phyloP scores from a whole-genome alignment of 2,888 invertebrate genomes.

The Autographa gamma region DNA sequence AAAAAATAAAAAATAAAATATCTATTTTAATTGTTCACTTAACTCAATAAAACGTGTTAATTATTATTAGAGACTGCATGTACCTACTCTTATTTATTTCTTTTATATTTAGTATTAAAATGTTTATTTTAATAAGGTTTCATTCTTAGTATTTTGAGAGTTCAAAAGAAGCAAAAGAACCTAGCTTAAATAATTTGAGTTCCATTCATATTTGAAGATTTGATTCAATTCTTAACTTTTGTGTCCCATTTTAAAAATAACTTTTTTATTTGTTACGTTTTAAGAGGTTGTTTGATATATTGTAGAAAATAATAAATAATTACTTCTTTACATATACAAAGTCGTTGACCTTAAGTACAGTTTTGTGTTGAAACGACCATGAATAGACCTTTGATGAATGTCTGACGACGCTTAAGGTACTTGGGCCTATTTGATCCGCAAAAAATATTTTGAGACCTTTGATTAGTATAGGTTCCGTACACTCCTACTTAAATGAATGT shows the following conservation, averaged over 20 bases:
- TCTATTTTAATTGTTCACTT: too few species aligned
- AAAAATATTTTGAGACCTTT: conserved; percentile 18
- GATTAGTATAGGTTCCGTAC: neutral
- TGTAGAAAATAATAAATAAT: neutral
- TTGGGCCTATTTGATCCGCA: conserved; percentile 27
- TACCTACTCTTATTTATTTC: too few species aligned
- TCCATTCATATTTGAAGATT: neutral
- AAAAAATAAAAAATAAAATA: too few species aligned
- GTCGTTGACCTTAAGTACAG: conserved; percentile 38
- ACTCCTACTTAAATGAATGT: neutral
- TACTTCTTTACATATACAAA: neutral
- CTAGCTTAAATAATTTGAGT: neutral
- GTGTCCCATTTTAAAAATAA: neutral
- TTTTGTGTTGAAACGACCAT: conserved; percentile 28
- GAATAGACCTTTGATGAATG: conserved; percentile 53
- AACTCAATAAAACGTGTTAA: too few species aligned
- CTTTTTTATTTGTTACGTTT: neutral
- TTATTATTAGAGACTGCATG: too few species aligned
- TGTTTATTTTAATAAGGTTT: neutral
- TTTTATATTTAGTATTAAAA: neutral
- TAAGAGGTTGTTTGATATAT: neutral
- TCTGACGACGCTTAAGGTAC: conserved; percentile 29
- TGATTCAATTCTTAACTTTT: neutral
- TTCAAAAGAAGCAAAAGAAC: neutral
- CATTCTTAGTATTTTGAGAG: neutral